These are phyloP conservation scores for Polylopha cassiicola DNA, from an alignment of 2,888 invertebrate genomes.

Conservation along the genomic window DNA sequence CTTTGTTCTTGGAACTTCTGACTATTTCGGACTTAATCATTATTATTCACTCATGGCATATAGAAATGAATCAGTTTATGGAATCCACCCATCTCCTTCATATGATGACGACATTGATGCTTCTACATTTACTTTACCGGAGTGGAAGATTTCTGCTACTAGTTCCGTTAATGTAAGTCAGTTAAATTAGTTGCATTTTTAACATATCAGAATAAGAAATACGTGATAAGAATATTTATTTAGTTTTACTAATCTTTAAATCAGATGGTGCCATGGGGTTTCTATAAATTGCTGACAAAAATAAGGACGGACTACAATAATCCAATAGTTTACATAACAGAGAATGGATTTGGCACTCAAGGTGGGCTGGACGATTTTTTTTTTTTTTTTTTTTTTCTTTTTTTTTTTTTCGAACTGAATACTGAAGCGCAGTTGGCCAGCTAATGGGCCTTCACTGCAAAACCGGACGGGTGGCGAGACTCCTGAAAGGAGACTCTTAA, in stretches of 20 bases:
- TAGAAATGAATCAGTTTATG: slow-evolving; percentile 2
- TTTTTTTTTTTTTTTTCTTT: no score
- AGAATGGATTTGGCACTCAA: slow-evolving; percentile 51
- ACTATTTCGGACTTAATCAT: slow-evolving; percentile 81
- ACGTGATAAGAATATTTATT: no score
- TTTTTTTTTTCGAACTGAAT: no score
- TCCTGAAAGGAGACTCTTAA: no score
- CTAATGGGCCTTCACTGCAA: no score
- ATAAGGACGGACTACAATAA: slow-evolving; percentile 54
- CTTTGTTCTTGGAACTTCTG: slow-evolving; percentile 66
- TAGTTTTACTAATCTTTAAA: background rate
- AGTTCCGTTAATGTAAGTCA: background rate
- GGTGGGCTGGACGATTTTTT: slow-evolving; percentile 44
- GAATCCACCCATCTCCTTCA: slow-evolving; percentile 4
- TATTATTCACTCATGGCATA: slow-evolving; percentile 60
- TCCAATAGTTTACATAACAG: slow-evolving; percentile 64
- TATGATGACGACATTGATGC: slow-evolving; percentile 2
- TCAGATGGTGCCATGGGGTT: slow-evolving; percentile 61
- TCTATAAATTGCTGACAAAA: slow-evolving; percentile 62
- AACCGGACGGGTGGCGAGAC: no score
- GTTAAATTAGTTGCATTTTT: no score
- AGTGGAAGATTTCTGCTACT: slow-evolving; percentile 1
- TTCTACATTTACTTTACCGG: background rate
- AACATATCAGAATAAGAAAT: no score
- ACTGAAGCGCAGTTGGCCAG: no score